These are phyloP conservation scores for Hypselothyrea guttata DNA, from an alignment of 2,888 invertebrate genomes.

Conservation along the genomic window DNA sequence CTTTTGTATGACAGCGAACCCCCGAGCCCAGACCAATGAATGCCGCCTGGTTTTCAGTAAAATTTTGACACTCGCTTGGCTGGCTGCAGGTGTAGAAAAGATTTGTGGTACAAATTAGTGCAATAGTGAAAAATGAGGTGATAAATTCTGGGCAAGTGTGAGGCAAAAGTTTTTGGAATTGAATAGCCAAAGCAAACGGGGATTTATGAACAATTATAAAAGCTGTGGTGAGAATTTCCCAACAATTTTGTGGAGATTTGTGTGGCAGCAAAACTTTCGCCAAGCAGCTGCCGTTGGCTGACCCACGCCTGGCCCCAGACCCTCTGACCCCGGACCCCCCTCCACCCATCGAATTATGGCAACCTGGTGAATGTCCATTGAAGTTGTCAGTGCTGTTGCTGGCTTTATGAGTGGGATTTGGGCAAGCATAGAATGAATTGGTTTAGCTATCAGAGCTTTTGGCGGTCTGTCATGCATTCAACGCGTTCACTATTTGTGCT, in stretches of 20 bases:
- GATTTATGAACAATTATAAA: slow-evolving; percentile 55
- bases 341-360: background rate
- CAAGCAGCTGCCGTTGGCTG: slow-evolving; percentile 27
- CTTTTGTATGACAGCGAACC: slow-evolving; percentile 56
- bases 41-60: slow-evolving; percentile 10
- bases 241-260: slow-evolving; percentile 27
- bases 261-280: slow-evolving; percentile 39
- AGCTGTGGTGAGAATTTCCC: slow-evolving; percentile 47
- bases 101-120: slow-evolving; percentile 64
- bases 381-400: slow-evolving; percentile 16
- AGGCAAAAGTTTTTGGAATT: slow-evolving; percentile 46
- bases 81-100: slow-evolving; percentile 51
- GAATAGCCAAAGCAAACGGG: slow-evolving; percentile 25
- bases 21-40: background rate
- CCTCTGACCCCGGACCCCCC: background rate
- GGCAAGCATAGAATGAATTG: background rate
- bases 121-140: slow-evolving; percentile 67
- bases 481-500: slow-evolving; percentile 47
- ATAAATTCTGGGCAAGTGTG: slow-evolving; percentile 51
- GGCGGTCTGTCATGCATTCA: slow-evolving; percentile 43
- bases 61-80: slow-evolving; percentile 47
- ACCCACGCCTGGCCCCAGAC: slow-evolving; percentile 8
- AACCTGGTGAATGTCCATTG: slow-evolving; percentile 39
- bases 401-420: background rate
- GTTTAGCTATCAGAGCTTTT: slow-evolving; percentile 11